A percentile compares a stretch with the other conserved stretches of the same genome.
These are phyloP conservation scores for Subacronicta megacephala DNA, from an alignment of 2,888 invertebrate species.

Conservation along the genomic window DNA sequence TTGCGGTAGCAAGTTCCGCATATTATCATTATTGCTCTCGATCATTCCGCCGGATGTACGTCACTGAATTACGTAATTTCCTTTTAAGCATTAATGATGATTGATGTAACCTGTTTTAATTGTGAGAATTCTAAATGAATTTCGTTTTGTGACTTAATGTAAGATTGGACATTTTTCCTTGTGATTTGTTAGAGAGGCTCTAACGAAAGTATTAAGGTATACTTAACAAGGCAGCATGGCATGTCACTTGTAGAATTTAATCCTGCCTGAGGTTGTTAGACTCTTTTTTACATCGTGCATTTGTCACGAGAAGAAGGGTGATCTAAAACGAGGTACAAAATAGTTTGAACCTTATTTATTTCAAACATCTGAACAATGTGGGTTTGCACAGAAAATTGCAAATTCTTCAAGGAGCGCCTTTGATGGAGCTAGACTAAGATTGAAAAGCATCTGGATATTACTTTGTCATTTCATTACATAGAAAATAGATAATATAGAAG, in stretches of 20 bases:
- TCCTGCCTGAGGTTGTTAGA: too few species aligned
- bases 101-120: conserved; percentile 18
- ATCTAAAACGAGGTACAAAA: not conserved
- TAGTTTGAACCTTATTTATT: not conserved
- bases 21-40: conserved; percentile 22
- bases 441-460: conserved; percentile 1
- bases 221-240: too few species aligned
- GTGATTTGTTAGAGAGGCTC: not conserved
- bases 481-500: not conserved
- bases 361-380: not conserved
- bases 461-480: not conserved
- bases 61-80: conserved; percentile 18
- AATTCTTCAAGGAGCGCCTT: not conserved
- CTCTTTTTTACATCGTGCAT: too few species aligned
- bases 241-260: too few species aligned
- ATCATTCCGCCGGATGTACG: conserved; percentile 25
- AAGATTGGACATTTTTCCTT: not conserved
- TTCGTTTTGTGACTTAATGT: not conserved
- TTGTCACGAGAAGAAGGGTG: too few species aligned
- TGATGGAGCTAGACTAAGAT: not conserved
- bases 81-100: conserved; percentile 21
- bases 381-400: not conserved
- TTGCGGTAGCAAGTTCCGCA: conserved; percentile 16
- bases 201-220: too few species aligned
- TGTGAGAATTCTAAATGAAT: not conserved